Conservation (phyloP, 1,140 invertebrate genomes). For the Caenorhabditis latens region DNA sequence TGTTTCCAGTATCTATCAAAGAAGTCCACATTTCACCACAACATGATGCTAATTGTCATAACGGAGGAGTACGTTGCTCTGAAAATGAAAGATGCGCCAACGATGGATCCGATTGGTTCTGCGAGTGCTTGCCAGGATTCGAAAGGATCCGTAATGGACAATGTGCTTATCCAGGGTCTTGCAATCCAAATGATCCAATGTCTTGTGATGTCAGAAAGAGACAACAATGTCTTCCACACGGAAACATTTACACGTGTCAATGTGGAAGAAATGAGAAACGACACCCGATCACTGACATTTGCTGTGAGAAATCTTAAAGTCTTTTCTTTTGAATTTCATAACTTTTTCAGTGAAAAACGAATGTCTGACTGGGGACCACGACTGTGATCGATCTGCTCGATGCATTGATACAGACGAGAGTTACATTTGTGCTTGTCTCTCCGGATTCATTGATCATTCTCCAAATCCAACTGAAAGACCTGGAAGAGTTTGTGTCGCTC, state of each 20-base stretch:
- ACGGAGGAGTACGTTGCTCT: constrained; percentile 64
- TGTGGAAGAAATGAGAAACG: constrained; percentile 70
- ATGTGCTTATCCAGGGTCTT: constrained; percentile 70
- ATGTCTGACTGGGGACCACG: constrained; percentile 72
- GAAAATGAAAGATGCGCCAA: constrained; percentile 68
- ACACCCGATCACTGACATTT: constrained; percentile 76
- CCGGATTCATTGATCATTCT: constrained; percentile 73
- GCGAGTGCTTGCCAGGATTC: constrained; percentile 70
- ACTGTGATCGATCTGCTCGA: constrained; percentile 73
- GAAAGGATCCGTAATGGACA: constrained; percentile 64
- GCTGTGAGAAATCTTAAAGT: constrained; percentile 66
- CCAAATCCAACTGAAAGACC: constrained; percentile 73
- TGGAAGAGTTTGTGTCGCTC: constrained; percentile 73
- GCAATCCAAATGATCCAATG: constrained; percentile 69
- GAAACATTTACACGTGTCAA: constrained; percentile 77
- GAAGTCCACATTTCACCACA: constrained; percentile 66
- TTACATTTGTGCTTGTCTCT: constrained; percentile 74
- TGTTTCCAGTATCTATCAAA: constrained; percentile 67
- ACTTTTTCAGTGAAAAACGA: constrained; percentile 73
- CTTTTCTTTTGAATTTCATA: neutral
- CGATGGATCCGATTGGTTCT: constrained; percentile 56
- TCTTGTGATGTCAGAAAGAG: constrained; percentile 74
- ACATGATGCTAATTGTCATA: constrained; percentile 62
- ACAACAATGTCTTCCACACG: constrained; percentile 76
- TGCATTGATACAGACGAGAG: constrained; percentile 77